A percentile compares a stretch with the other conserved stretches of the same genome.
phyloP scores from a whole-genome alignment of 37 sponge, comb jelly and placozoan species.

The Aplysina aerophoba region DNA sequence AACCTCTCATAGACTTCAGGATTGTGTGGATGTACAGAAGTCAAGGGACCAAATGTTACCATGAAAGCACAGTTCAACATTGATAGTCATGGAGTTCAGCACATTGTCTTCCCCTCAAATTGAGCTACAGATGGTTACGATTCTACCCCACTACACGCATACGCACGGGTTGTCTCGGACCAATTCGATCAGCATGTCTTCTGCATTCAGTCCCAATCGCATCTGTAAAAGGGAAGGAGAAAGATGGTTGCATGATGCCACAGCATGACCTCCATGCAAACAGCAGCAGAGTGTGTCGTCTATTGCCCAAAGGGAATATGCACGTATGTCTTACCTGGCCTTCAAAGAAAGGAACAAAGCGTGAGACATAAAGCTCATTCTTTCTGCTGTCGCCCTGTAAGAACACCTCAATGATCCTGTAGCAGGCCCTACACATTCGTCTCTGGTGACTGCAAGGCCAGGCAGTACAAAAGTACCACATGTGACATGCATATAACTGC shows the following conservation, averaged over 20 bases:
- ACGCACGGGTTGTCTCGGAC: conserved; percentile 52
- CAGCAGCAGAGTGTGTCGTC: not conserved
- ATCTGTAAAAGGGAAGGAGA: not conserved
- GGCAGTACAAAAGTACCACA: too few relatives aligned
- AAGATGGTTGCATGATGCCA: not conserved
- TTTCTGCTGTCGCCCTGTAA: conserved; percentile 68
- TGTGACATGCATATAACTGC: not conserved
- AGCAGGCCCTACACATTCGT: conserved; percentile 37
- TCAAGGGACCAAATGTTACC: too few relatives aligned
- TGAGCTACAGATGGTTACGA: too few relatives aligned
- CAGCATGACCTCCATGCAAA: too few relatives aligned
- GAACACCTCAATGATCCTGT: conserved; percentile 44
- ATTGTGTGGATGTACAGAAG: too few relatives aligned
- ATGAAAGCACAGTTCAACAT: too few relatives aligned
- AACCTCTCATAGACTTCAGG: too few relatives aligned
- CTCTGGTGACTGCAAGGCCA: not conserved
- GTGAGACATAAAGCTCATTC: conserved; percentile 76
- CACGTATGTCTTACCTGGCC: conserved; percentile 26
- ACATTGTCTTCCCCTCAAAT: not conserved
- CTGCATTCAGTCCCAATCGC: conserved; percentile 44
- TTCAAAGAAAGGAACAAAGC: conserved; percentile 64
- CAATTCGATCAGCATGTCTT: conserved; percentile 52
- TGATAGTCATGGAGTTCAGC: too few relatives aligned
- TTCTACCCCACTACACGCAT: too few relatives aligned
- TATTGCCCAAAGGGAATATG: not conserved